Evolutionary conservation across 2,113 vertebrate genomes (phyloP), one percentile per base, ranked within the genome.

Genomic region (Microtus oregoni): DNA sequence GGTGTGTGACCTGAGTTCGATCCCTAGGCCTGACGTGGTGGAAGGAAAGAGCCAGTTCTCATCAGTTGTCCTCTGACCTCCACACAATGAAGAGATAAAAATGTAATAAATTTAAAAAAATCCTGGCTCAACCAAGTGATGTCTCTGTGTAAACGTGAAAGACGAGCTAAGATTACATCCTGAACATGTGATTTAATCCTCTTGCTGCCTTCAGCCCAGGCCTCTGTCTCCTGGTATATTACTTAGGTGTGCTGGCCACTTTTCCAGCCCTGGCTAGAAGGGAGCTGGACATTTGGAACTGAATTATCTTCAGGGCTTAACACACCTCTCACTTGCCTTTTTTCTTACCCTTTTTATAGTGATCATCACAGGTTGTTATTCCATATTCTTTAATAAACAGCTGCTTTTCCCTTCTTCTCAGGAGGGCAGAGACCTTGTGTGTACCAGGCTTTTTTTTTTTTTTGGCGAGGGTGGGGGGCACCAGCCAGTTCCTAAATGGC

Each of bases 181-280:
- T 92, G 30, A 90, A 22, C 77, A 35, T 44, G 76, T 58, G 88
- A 32, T 52, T 58, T 15, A 47, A 78, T 17, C 41, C 28, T 73
- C 41, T n/a, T 24, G 8, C 52, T 61, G 86, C 72, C 73, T 38
- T 81, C 44, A 73, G 26, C 72, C n/a, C n/a, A 32, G n/a, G 20
- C 67, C 73, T 26, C 0, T 58, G 52, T 41, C 20, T 44, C 73
- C 28, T 47, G 5, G 26, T 3, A 52, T 15, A 2, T 50, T 41
- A 35, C 44, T 82, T n/a, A 44, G 11, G 70, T 77, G 19, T n/a
- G 52, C 35, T 63, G 85, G 35, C 41, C 15, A 55, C 35, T 72
- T 93, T 90, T 94, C 61, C 47, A 22, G 77, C 41, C 86, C 63
- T 44, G 77, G 26, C 61, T 89, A 75, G 65, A 81, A 78, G 78